Conservation (phyloP, 2,113 vertebrate genomes). For the Paramisgurnus dabryanus region DNA sequence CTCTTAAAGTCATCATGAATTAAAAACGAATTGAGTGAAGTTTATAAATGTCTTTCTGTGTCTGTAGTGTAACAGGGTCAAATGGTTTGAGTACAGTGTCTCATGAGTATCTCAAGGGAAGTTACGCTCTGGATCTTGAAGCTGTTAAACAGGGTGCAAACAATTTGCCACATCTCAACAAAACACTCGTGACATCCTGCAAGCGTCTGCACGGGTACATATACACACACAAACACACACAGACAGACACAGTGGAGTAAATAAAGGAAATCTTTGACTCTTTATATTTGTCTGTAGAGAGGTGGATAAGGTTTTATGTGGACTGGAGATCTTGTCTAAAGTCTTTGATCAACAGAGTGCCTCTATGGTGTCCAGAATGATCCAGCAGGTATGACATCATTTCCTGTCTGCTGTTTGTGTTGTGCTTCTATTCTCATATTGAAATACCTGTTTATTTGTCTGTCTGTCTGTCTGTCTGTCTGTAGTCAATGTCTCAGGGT, state of each 20-base stretch:
- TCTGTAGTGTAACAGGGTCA: constrained; percentile 67
- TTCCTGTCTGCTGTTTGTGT: not conserved
- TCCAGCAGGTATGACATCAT: constrained; percentile 84
- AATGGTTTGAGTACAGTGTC: constrained; percentile 90
- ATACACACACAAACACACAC: constrained; percentile 55
- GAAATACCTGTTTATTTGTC: not conserved
- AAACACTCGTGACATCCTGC: constrained; percentile 87
- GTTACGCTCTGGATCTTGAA: constrained; percentile 91
- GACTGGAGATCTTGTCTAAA: constrained; percentile 93
- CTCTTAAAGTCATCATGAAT: not conserved
- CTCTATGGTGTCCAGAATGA: constrained; percentile 87
- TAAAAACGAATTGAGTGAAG: not conserved
- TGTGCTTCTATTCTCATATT: not conserved
- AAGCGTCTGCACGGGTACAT: constrained; percentile 88
- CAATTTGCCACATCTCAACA: constrained; percentile 90
- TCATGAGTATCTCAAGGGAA: constrained; percentile 93
- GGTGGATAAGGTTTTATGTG: constrained; percentile 91
- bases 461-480: not conserved
- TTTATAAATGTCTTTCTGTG: not conserved
- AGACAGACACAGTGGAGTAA: not conserved
- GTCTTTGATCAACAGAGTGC: constrained; percentile 97
- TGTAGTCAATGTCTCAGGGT: constrained; percentile 80
- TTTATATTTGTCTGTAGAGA: constrained; percentile 71
- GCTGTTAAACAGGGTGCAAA: constrained; percentile 87
- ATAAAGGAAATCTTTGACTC: not conserved